Evolutionary conservation across 2,113 vertebrate species (phyloP).

Genomic region (Myanophis thanlyinensis): DNA sequence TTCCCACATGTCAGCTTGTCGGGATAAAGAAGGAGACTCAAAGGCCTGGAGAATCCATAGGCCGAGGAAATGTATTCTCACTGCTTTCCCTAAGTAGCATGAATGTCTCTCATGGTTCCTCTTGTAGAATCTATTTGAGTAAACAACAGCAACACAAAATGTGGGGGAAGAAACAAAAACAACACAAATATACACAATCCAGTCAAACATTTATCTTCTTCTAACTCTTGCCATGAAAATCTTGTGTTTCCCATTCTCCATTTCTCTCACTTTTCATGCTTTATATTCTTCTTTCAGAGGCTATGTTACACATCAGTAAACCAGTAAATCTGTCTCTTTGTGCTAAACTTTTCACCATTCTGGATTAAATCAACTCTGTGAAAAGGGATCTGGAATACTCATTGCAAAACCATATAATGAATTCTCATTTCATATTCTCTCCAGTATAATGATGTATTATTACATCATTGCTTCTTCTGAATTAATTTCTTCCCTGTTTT

Average conservation of each 20-base stretch:
- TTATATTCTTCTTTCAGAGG: conserved; percentile 38
- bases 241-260: not conserved
- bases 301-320: conserved; percentile 39
- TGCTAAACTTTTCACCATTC: conserved; percentile 57
- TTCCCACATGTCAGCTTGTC: conserved; percentile 61
- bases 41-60: conserved; percentile 68
- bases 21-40: conserved; percentile 60
- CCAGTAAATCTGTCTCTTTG: conserved; percentile 53
- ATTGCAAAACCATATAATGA: conserved; percentile 41
- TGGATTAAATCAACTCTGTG: conserved; percentile 52
- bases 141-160: conserved; percentile 48
- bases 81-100: conserved; percentile 81
- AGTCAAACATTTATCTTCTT: conserved; percentile 34
- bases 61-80: conserved; percentile 64
- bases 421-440: conserved; percentile 16
- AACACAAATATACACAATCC: conserved; percentile 34
- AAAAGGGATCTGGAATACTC: conserved; percentile 57
- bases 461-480: conserved; percentile 16
- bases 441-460: not conserved
- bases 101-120: conserved; percentile 72
- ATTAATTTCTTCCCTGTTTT: conserved; percentile 21
- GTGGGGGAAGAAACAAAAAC: conserved; percentile 24
- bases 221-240: conserved; percentile 8
- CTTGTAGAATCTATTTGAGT: conserved; percentile 67
- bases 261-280: not conserved